Base-by-base conservation (phyloP, 2,113 vertebrate species). In the Elephas maximus region DNA sequence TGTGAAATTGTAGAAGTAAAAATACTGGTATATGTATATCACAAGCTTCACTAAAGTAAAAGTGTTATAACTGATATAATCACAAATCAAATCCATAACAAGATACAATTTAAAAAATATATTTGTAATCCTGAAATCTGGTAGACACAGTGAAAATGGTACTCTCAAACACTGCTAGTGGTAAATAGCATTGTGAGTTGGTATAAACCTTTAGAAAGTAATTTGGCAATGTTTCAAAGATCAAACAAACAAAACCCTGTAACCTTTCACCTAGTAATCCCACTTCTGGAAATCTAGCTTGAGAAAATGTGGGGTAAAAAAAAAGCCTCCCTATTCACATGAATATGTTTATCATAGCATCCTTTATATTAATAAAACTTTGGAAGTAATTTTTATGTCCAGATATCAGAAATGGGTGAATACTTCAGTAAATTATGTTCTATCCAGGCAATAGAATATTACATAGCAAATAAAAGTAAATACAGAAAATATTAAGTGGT, bases 291-390 rank as follows among this genome's bases (percentile, higher is more conserved):
- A 88, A 69, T 88, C 60, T 88, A 95, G 26, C 44, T 94, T 95
- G 78, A 95, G 92, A 94, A 95, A 94, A 89, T 93, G 57, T 7
- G 20, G 71, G 12, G 21, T 80, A 74, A 51, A 95, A 94, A 95
- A 94, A 45, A 74, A 74, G 1, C 1, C 3, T 93, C n/a, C 41
- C 18, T 93, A 0, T 93, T 88, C 84, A 28, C 23, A 18, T 90
- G 6, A 74, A 67, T 82, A 41, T 94, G 24, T 94, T 93, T 91
- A 48, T 79, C 6, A 74, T 41, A 79, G 12, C 17, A 82, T 71
- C 7, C 24, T 87, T 93, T 91, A 65, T 93, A 92, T 69, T 95
- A 62, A 37, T 89, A 67, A 93, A 41, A 87, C 79, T 57, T 65
- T 90, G 33, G 48, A 84, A 92, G 23, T 65, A 44, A 21, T 84